These are phyloP conservation scores for Myiopsitta monachus DNA, from an alignment of 2,113 vertebrate genomes.

Conservation along the genomic window DNA sequence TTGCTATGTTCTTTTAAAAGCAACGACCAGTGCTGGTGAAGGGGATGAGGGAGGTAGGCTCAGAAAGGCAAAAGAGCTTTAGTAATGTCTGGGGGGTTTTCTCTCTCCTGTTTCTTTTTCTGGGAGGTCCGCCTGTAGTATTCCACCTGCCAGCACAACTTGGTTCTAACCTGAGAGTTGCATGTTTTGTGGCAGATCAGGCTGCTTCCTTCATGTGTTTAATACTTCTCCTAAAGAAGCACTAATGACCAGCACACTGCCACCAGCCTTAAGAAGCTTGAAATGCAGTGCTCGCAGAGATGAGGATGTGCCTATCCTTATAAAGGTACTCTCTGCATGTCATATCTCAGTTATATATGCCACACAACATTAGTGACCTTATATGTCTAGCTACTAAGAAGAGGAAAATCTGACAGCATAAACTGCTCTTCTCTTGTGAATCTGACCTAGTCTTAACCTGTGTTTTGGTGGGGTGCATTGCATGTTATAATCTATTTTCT, in stretches of 20 bases:
- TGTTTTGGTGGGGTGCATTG: neutral
- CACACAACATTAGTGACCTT: neutral
- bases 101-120: neutral
- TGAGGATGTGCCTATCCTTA: neutral
- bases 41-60: neutral
- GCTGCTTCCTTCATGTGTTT: neutral
- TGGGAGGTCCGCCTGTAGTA: neutral
- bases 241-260: neutral
- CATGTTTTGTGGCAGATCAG: neutral
- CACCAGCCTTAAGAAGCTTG: neutral
- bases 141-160: neutral
- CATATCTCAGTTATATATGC: neutral
- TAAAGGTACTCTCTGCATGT: neutral
- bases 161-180: neutral
- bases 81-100: neutral
- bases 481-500: neutral
- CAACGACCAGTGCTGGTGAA: neutral
- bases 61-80: neutral
- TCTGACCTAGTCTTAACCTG: neutral
- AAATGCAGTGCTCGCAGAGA: neutral
- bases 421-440: neutral
- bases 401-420: neutral
- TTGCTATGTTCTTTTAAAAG: neutral
- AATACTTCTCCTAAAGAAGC: neutral
- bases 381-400: neutral